A percentile compares a stretch with the other conserved stretches of the same genome.
Conservation (phyloP, 2,888 invertebrate species). For the Acanthopleura granulata region DNA sequence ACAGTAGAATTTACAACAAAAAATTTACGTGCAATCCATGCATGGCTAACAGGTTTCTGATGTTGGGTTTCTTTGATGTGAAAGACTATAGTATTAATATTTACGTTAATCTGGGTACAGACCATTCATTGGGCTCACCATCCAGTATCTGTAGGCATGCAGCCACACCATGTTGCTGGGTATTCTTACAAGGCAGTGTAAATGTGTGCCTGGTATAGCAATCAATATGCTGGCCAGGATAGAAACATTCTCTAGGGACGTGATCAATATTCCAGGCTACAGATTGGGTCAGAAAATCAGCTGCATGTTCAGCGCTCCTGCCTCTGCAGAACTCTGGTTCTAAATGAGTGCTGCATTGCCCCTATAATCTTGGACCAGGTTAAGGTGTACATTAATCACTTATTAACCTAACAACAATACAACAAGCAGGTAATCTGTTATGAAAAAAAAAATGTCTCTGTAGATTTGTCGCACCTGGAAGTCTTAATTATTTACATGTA, state of each 20-base stretch:
- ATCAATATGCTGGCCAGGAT: constrained; percentile 12
- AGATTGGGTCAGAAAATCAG: constrained; percentile 6
- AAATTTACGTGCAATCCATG: too few species aligned
- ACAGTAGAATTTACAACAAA: too few species aligned
- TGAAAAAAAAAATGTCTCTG: too few species aligned
- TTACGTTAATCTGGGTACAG: neutral
- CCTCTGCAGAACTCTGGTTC: too few species aligned
- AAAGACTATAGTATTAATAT: neutral
- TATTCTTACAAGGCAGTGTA: neutral
- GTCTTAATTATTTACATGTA: too few species aligned
- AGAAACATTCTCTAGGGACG: constrained; percentile 14
- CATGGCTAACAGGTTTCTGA: too few species aligned
- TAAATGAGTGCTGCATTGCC: too few species aligned
- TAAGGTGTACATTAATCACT: too few species aligned
- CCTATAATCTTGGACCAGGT: too few species aligned
- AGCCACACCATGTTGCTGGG: neutral
- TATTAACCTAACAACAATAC: too few species aligned
- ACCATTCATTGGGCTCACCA: neutral
- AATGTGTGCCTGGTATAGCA: neutral
- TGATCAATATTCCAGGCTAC: neutral
- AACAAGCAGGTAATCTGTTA: too few species aligned
- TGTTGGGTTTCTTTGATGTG: neutral
- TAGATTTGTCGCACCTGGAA: too few species aligned
- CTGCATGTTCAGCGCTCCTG: neutral
- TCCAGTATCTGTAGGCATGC: constrained; percentile 9